Conservation (phyloP, 2,113 vertebrate genomes). For the Baryphthengus martii region DNA sequence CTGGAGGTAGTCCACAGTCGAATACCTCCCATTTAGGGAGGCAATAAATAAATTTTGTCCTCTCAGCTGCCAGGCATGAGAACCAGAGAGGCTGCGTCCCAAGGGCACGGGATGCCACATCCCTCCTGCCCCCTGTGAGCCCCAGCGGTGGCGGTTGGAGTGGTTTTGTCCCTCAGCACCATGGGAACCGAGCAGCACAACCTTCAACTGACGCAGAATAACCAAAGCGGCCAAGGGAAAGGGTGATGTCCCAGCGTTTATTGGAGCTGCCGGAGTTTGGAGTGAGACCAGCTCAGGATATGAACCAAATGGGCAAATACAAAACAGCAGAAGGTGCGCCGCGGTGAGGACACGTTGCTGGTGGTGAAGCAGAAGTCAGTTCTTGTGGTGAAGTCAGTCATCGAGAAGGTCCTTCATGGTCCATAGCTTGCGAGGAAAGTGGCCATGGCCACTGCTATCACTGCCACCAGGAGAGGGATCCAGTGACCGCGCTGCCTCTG, state of each 20-base stretch:
- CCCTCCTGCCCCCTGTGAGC: fast-evolving
- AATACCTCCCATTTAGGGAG: neutral
- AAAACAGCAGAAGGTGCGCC: neutral
- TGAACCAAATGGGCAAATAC: fast-evolving
- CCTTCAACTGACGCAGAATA: neutral
- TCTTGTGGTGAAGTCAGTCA: neutral
- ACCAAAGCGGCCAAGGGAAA: neutral
- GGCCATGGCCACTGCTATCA: constrained; percentile 43
- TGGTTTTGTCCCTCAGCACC: neutral
- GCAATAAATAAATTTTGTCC: neutral
- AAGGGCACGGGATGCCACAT: fast-evolving
- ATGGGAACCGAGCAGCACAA: fast-evolving
- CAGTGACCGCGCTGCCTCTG: constrained; percentile 58
- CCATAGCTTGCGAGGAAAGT: constrained; percentile 52
- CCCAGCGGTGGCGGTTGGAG: fast-evolving
- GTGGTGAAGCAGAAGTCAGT: neutral
- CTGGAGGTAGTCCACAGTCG: fast-evolving
- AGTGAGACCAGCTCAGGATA: neutral
- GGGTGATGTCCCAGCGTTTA: neutral
- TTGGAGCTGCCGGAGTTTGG: neutral
- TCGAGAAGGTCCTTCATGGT: neutral
- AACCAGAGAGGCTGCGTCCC: neutral
- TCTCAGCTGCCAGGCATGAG: fast-evolving
- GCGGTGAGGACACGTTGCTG: fast-evolving
- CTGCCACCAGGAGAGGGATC: constrained; percentile 59